Evolutionary conservation across 2,797 vertebrate genomes (phyloP).

Genomic region (Poecile montanus): DNA sequence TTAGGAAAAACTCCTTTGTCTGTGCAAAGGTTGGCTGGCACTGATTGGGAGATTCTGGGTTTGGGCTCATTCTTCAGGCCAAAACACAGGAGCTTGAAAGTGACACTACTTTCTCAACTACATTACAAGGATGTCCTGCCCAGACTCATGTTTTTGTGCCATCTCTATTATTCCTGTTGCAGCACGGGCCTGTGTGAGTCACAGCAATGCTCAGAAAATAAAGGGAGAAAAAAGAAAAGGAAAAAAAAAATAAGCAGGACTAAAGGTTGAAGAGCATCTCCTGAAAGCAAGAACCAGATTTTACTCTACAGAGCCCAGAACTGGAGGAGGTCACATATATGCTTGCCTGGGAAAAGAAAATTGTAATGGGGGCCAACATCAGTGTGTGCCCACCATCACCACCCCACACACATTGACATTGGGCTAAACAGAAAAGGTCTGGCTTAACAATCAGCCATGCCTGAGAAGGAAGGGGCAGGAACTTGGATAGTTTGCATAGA

Average conservation of each 20-base stretch:
- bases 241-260: fast-evolving
- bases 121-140: neutral
- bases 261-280: neutral
- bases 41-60: neutral
- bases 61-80: neutral
- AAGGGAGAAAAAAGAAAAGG: fast-evolving
- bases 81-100: neutral
- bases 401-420: neutral
- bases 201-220: neutral
- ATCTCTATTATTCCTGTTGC: neutral
- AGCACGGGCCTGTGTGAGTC: neutral
- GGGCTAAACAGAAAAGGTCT: neutral
- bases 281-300: neutral
- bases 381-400: neutral
- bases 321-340: neutral
- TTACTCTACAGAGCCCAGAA: neutral
- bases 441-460: neutral
- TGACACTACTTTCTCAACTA: neutral
- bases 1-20: neutral
- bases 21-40: neutral
- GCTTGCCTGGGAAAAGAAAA: neutral
- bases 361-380: neutral
- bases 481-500: neutral
- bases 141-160: neutral
- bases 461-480: neutral